Evolutionary conservation across 30 jellyfish, hydroid and myxozoan species (phyloP).

Genomic region (Chironex yamaguchii): DNA sequence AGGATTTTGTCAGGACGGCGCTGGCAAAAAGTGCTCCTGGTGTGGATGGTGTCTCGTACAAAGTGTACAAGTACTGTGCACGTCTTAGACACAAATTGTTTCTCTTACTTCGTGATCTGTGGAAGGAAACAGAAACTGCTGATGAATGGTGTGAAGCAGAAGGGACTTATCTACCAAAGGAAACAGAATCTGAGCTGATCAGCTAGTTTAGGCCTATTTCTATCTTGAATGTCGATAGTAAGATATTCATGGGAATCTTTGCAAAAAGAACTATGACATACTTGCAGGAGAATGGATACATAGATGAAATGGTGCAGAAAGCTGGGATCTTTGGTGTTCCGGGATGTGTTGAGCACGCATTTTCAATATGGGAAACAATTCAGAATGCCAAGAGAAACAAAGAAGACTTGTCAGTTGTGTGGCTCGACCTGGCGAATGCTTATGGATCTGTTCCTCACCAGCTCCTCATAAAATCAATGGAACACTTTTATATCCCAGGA

Average conservation of each 20-base stretch:
- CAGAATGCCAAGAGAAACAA: conserved; percentile 11
- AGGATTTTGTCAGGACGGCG: background rate
- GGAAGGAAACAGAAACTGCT: background rate
- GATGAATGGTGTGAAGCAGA: conserved; percentile 6
- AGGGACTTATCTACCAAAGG: conserved; percentile 14
- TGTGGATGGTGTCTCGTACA: background rate
- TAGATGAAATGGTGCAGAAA: background rate
- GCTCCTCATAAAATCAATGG: conserved; percentile 6
- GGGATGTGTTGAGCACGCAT: conserved; percentile 14
- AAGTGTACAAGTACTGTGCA: conserved; percentile 15
- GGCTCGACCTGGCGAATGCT: background rate
- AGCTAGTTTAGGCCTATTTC: conserved; percentile 2
- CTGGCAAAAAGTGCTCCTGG: conserved; percentile 9
- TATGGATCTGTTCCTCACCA: conserved; percentile 1
- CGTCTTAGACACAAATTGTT: background rate
- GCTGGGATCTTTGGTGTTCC: conserved; percentile 24
- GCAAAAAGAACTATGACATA: background rate
- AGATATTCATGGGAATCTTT: conserved; percentile 7
- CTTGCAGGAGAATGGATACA: background rate
- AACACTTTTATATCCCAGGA: background rate
- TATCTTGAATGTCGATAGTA: conserved; percentile 3
- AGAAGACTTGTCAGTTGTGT: conserved; percentile 5
- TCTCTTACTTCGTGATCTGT: background rate
- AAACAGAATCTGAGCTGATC: background rate
- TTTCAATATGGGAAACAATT: background rate